Evolutionary conservation across 2,888 invertebrate species (phyloP), one percentile per base, ranked within the genome.

Genomic region (Papilio demoleus): DNA sequence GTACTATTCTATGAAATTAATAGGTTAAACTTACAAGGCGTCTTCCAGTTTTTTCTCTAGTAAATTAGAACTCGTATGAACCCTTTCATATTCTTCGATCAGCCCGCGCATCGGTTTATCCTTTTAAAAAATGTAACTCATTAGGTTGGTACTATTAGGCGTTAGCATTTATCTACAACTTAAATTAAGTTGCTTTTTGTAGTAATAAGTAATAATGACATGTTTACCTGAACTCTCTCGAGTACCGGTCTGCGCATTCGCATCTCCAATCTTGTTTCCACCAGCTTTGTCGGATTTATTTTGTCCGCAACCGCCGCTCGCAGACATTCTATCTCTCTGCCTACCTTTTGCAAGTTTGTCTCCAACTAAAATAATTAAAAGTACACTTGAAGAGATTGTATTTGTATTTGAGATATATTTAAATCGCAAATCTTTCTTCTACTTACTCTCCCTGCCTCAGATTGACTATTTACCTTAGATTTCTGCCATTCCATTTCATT

Each of bases 401-500:
- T 42, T 27, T 36, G n/a, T n/a, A n/a, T n/a, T n/a, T n/a, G n/a
- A n/a, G n/a, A n/a, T n/a, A n/a, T n/a, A n/a, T n/a, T n/a, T n/a
- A n/a, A n/a, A n/a, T n/a, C n/a, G n/a, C n/a, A n/a, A n/a, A n/a
- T n/a, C n/a, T n/a, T 31, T 31, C 31, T 31, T 4, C 31, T 31
- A 31, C 31, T 31, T 31, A n/a, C n/a, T n/a, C n/a, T n/a, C n/a
- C n/a, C n/a, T n/a, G n/a, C n/a, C n/a, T n/a, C n/a, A n/a, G n/a
- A n/a, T n/a, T n/a, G n/a, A n/a, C 31, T 22, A 14, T 4, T 71
- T 75, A 90, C 93, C 84, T 93, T 93, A 71, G 85, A 80, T 74
- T 90, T 95, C 88, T 98, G 98, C 97, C 98, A 98, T 76, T 97
- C 96, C 75, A 98, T 94, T 85, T 98, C 98, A 82, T 97, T 97